Evolutionary conservation across 1,140 invertebrate genomes (phyloP).

Genomic region (Zaprionus kolodkinae): DNA sequence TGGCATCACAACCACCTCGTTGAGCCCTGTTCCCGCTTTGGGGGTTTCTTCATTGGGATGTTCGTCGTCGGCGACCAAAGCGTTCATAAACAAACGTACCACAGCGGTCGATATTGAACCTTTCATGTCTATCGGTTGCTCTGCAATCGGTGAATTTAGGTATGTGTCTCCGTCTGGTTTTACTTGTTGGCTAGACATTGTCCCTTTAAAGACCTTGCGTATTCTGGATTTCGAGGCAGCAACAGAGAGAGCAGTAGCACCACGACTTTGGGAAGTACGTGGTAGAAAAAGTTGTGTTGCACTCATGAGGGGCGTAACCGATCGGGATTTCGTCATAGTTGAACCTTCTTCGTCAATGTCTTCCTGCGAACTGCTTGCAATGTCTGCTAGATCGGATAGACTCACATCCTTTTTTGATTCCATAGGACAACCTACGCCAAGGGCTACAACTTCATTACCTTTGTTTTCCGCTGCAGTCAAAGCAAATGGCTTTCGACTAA

Average conservation of each 20-base stretch:
- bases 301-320: not conserved
- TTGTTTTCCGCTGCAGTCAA: not conserved
- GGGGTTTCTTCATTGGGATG: not conserved
- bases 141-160: not conserved
- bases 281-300: not conserved
- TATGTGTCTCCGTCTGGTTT: not conserved
- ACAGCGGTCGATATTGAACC: not conserved
- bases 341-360: not conserved
- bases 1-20: slow-evolving; percentile 1
- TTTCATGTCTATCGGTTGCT: not conserved
- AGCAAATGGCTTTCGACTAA: not conserved
- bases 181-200: not conserved
- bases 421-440: not conserved
- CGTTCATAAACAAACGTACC: not conserved
- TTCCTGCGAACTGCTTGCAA: not conserved
- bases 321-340: not conserved
- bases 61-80: not conserved
- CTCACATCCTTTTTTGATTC: not conserved
- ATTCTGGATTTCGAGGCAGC: not conserved
- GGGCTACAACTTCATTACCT: not conserved
- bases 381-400: not conserved
- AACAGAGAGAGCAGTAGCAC: not conserved
- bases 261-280: not conserved
- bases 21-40: not conserved
- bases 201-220: not conserved